Percentiles rank a stretch among this genome's conserved stretches.
Evolutionary conservation across 1,140 invertebrate species (phyloP).

Genomic region (Drosophila asahinai): DNA sequence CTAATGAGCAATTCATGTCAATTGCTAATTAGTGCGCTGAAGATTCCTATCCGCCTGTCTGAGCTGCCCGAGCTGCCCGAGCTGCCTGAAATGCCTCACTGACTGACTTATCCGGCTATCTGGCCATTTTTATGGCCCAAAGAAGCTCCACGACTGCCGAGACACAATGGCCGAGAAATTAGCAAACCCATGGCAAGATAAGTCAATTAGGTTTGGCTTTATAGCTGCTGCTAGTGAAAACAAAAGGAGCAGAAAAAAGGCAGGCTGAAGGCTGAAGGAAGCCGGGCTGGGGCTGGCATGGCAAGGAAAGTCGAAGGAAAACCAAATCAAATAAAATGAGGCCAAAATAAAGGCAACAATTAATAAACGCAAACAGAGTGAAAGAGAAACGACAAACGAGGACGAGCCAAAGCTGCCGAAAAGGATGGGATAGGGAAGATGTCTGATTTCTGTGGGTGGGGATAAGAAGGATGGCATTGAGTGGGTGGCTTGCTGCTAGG

Average conservation of each 20-base stretch:
- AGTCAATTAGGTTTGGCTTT: conserved; percentile 84
- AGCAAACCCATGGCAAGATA: conserved; percentile 81
- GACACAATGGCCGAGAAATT: conserved; percentile 80
- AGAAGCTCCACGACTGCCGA: conserved; percentile 26
- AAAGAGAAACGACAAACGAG: conserved; percentile 53
- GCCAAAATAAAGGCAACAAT: conserved; percentile 80
- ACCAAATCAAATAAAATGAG: conserved; percentile 83
- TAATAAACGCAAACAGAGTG: conserved; percentile 78
- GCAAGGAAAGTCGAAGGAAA: conserved; percentile 51
- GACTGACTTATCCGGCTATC: conserved; percentile 71
- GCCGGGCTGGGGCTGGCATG: background rate
- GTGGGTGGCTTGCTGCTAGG: background rate
- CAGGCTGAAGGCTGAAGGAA: conserved; percentile 12
- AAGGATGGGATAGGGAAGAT: conserved; percentile 31
- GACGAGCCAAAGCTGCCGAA: conserved; percentile 59
- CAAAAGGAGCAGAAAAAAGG: conserved; percentile 62
- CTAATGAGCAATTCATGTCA: conserved; percentile 84
- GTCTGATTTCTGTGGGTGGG: conserved; percentile 15
- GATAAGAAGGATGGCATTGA: conserved; percentile 11
- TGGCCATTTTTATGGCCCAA: conserved; percentile 76
- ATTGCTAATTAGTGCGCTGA: conserved; percentile 83
- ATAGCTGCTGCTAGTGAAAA: conserved; percentile 71
- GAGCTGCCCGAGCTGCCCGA: conserved; percentile 51
- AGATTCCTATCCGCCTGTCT: conserved; percentile 78
- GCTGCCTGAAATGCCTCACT: conserved; percentile 51